A percentile compares a stretch with the other conserved stretches of the same genome.
These are phyloP conservation scores for Tragopan temminckii DNA, from an alignment of 2,797 vertebrate genomes.

Conservation along the genomic window DNA sequence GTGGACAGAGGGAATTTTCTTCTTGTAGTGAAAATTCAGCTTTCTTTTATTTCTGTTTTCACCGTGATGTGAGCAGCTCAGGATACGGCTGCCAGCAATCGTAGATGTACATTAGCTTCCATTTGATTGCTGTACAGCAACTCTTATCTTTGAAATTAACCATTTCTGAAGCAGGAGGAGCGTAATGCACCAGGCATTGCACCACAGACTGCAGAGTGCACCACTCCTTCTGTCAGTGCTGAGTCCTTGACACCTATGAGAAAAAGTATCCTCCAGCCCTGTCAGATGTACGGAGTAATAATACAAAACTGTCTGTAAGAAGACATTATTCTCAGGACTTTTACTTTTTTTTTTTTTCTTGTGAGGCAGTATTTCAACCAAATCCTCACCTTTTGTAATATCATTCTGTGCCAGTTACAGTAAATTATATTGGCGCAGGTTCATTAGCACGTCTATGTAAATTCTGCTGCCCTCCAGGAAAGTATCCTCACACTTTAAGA, in stretches of 20 bases:
- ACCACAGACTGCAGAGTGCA: slow-evolving; percentile 69
- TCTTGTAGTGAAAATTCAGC: not conserved
- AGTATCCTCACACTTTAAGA: not conserved
- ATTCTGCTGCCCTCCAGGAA: slow-evolving; percentile 25
- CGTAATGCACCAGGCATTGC: slow-evolving; percentile 73
- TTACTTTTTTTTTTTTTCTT: not conserved
- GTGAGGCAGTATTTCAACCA: slow-evolving; percentile 23
- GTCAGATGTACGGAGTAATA: slow-evolving; percentile 37
- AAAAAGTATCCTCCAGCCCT: slow-evolving; percentile 43
- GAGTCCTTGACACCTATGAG: slow-evolving; percentile 47
- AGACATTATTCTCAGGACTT: not conserved
- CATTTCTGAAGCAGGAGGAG: slow-evolving; percentile 38
- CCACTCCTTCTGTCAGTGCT: slow-evolving; percentile 34
- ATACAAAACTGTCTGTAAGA: slow-evolving; percentile 42
- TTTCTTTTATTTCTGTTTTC: not conserved
- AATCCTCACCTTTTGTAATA: not conserved
- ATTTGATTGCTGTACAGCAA: slow-evolving; percentile 60
- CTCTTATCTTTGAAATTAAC: slow-evolving; percentile 72
- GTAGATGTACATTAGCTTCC: slow-evolving; percentile 53
- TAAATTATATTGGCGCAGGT: slow-evolving; percentile 31
- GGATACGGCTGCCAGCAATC: slow-evolving; percentile 34
- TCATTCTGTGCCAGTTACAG: slow-evolving; percentile 5
- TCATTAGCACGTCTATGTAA: slow-evolving; percentile 33
- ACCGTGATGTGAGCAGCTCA: rapidly evolving
- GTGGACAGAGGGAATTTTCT: not conserved